A percentile compares a stretch with the other conserved stretches of the same genome.
Evolutionary conservation across 2,113 vertebrate genomes (phyloP).

Genomic region (Zosterops japonicus): DNA sequence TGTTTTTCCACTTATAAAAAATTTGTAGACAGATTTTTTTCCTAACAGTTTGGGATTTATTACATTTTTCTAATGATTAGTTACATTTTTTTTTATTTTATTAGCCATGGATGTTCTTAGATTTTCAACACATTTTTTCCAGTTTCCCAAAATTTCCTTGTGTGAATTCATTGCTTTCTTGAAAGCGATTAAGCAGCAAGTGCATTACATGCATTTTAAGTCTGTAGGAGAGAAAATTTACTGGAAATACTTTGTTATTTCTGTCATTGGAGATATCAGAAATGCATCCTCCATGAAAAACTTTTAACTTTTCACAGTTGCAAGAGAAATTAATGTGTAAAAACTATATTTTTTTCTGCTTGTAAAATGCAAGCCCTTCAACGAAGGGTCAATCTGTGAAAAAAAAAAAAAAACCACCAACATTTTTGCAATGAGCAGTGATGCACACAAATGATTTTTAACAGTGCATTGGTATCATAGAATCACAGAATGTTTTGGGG

Average conservation of each 20-base stretch:
- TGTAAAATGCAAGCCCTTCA: not conserved
- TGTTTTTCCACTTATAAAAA: not conserved
- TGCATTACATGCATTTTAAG: not conserved
- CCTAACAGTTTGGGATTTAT: not conserved
- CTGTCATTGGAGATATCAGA: not conserved
- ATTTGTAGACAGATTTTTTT: accelerated
- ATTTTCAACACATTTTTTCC: accelerated
- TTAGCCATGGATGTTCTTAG: not conserved
- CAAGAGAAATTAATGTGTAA: not conserved
- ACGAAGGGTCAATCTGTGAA: too few relatives aligned
- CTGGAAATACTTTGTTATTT: not conserved
- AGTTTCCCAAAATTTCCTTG: not conserved
- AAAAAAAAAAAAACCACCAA: not conserved
- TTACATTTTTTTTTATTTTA: not conserved
- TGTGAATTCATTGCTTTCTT: not conserved
- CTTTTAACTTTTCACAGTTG: not conserved
- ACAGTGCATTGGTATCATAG: too few relatives aligned
- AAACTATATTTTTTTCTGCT: not conserved
- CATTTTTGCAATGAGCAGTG: not conserved
- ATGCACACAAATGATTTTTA: not conserved
- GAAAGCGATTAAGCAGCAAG: not conserved
- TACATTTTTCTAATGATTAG: not conserved
- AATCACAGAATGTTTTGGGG: not conserved
- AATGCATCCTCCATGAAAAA: not conserved
- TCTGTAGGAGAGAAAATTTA: not conserved